Conservation (phyloP, 2,797 vertebrate genomes). For the Ara ararauna region DNA sequence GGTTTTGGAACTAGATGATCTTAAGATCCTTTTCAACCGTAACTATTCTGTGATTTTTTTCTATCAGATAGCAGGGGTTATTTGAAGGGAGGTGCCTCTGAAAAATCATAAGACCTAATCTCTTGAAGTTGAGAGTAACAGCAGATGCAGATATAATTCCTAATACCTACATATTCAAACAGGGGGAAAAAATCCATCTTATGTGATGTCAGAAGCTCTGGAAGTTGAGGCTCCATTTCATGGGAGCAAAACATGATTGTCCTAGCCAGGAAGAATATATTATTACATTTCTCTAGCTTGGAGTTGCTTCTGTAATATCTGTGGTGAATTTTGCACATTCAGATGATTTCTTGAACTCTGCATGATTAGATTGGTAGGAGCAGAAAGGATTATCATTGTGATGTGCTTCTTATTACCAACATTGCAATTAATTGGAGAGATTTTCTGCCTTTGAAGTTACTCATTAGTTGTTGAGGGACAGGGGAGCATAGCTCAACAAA, state of each 20-base stretch:
- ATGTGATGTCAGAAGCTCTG: not conserved
- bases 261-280: not conserved
- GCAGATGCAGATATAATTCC: not conserved
- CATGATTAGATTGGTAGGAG: constrained; percentile 16
- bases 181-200: not conserved
- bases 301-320: not conserved
- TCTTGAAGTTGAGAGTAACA: not conserved
- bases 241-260: not conserved
- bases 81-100: not conserved
- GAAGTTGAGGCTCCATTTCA: not conserved
- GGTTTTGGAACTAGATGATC: no score
- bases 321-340: constrained; percentile 15
- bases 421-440: not conserved
- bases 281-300: not conserved
- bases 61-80: not conserved
- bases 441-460: constrained; percentile 41
- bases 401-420: not conserved
- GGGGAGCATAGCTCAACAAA: not conserved
- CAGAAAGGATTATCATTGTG: not conserved
- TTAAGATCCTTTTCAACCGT: no score
- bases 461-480: not conserved
- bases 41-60: no score
- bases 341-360: constrained; percentile 27
- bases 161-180: not conserved
- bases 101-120: not conserved